phyloP scores from a whole-genome alignment of 2,113 vertebrate species.

The Bubo scandiacus region DNA sequence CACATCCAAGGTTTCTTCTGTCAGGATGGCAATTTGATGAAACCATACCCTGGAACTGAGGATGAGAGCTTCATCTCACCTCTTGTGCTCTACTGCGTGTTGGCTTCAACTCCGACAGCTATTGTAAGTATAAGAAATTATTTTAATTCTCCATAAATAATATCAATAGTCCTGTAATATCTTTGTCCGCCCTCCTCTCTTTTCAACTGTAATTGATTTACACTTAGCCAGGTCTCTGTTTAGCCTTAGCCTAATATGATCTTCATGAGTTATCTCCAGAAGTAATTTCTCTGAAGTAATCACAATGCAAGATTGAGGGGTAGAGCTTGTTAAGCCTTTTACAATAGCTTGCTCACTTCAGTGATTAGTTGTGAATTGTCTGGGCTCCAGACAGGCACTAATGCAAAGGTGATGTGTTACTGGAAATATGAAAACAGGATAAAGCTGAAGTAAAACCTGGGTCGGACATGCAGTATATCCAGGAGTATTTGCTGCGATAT shows the following conservation, averaged over 20 bases:
- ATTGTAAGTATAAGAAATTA: constrained; percentile 84
- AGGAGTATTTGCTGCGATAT: not conserved
- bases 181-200: not conserved
- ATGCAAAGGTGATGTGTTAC: not conserved
- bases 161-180: not conserved
- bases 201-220: not conserved
- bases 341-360: not conserved
- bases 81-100: constrained; percentile 92
- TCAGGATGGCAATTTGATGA: constrained; percentile 95
- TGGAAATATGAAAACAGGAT: not conserved
- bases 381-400: not conserved
- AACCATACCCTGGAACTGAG: constrained; percentile 93
- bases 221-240: not conserved
- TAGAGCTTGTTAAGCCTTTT: constrained; percentile 6
- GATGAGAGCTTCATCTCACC: constrained; percentile 94
- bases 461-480: not conserved
- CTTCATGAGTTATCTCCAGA: constrained; percentile 8
- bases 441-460: not conserved
- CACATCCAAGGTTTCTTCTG: constrained; percentile 99
- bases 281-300: constrained; percentile 43
- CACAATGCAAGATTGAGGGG: not conserved
- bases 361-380: not conserved
- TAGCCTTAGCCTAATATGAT: not conserved
- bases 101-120: constrained; percentile 89
- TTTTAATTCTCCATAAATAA: not conserved